Evolutionary conservation across 2,797 vertebrate genomes (phyloP).

Genomic region (Erpetoichthys calabaricus): DNA sequence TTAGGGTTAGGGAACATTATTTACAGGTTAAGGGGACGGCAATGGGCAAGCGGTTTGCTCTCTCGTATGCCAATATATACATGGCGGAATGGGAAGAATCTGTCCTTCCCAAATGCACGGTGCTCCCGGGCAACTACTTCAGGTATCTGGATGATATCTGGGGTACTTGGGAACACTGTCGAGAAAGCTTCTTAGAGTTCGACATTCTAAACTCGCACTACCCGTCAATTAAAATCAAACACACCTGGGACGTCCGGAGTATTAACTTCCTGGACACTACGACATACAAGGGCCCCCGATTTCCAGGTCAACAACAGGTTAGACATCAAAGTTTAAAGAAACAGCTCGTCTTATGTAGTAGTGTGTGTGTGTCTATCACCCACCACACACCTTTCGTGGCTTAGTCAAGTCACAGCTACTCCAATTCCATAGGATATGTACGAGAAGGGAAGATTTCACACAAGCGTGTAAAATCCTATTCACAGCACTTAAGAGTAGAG

Average conservation of each 20-base stretch:
- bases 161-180: not conserved
- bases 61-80: slow-evolving; percentile 12
- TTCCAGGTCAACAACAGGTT: too few relatives aligned
- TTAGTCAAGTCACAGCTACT: too few relatives aligned
- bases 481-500: too few relatives aligned
- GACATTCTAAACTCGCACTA: slow-evolving; percentile 1
- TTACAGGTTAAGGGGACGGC: slow-evolving; percentile 12
- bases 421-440: too few relatives aligned
- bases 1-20: not conserved
- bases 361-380: too few relatives aligned
- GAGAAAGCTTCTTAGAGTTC: not conserved
- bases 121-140: not conserved
- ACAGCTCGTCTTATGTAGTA: too few relatives aligned
- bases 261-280: slow-evolving; percentile 6
- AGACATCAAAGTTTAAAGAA: too few relatives aligned
- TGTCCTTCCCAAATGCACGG: not conserved
- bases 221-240: slow-evolving; percentile 7
- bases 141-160: slow-evolving; percentile 15
- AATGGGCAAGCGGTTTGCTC: slow-evolving; percentile 14
- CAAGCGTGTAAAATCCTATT: too few relatives aligned
- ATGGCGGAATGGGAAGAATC: slow-evolving; percentile 6
- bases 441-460: too few relatives aligned
- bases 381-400: too few relatives aligned
- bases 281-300: too few relatives aligned
- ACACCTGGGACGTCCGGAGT: not conserved